Conservation (phyloP, 2,888 invertebrate genomes). For the Melieria picta region DNA sequence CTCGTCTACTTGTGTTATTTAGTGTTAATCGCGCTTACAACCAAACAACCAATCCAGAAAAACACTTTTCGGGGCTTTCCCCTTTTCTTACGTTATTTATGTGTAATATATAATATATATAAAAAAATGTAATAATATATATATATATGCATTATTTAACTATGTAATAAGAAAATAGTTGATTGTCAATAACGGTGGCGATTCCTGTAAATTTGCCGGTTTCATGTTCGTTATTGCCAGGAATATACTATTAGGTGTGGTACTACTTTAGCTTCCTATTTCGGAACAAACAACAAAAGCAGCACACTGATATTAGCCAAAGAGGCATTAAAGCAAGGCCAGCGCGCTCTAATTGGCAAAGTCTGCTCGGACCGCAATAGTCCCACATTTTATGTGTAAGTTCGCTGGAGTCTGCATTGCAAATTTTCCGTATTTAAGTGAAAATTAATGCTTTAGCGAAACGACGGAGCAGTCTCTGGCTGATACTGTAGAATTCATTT, state of each 20-base stretch:
- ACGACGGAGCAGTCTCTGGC: slow-evolving; percentile 71
- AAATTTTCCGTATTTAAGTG: neutral
- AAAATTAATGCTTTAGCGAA: slow-evolving; percentile 68
- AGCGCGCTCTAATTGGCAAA: slow-evolving; percentile 89
- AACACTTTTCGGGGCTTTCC: no score
- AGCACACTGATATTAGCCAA: slow-evolving; percentile 78
- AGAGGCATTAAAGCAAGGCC: slow-evolving; percentile 73
- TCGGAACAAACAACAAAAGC: slow-evolving; percentile 79
- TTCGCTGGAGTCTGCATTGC: slow-evolving; percentile 13
- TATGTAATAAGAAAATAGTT: neutral
- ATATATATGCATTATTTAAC: no score
- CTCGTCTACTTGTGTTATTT: no score
- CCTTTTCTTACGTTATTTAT: no score
- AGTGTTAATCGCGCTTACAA: no score
- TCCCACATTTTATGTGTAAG: slow-evolving; percentile 63
- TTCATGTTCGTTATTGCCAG: slow-evolving; percentile 66
- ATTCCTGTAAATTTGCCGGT: slow-evolving; percentile 31
- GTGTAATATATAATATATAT: no score
- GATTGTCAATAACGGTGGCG: neutral
- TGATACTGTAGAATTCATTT: slow-evolving; percentile 74
- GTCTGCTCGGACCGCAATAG: slow-evolving; percentile 68
- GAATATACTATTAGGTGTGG: slow-evolving; percentile 78
- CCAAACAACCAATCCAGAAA: no score
- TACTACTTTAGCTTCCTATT: slow-evolving; percentile 91
- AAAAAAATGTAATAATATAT: no score